Percentiles rank a stretch among this genome's conserved stretches.
Conservation (phyloP, 2,113 vertebrate genomes). For the Sus scrofa region DNA sequence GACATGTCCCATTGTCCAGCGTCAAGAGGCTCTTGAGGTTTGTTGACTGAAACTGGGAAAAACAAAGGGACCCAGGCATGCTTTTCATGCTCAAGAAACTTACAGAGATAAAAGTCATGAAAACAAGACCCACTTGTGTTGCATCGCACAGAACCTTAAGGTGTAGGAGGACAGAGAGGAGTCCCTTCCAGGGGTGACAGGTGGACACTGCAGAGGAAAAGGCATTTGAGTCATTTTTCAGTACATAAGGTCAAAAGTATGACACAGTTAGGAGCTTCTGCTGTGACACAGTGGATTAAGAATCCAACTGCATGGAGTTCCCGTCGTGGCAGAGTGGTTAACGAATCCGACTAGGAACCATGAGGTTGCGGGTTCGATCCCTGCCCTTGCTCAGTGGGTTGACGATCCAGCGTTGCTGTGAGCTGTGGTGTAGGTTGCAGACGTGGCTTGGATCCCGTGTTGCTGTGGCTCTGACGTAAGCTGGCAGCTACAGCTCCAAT, state of each 20-base stretch:
- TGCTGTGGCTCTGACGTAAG: no score
- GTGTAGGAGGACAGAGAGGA: fast-evolving
- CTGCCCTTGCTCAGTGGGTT: no score
- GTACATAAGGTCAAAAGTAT: not conserved
- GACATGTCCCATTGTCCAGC: fast-evolving
- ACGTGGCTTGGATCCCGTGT: no score
- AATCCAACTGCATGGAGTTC: no score
- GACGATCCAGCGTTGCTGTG: no score
- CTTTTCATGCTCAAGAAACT: not conserved
- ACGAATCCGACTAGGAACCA: no score
- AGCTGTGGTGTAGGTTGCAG: no score
- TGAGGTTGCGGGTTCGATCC: no score
- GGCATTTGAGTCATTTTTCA: not conserved
- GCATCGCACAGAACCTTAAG: not conserved
- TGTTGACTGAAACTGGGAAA: not conserved
- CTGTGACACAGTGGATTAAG: no score
- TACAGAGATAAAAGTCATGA: not conserved
- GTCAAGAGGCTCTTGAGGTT: not conserved
- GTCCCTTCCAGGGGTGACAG: not conserved
- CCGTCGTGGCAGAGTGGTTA: no score
- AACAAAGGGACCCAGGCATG: not conserved
- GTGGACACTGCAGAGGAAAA: not conserved
- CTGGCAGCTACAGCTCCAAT: no score
- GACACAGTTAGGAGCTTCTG: not conserved
- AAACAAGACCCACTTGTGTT: not conserved